Evolutionary conservation across 2,113 vertebrate genomes (phyloP).

Genomic region (Seriola rivoliana): DNA sequence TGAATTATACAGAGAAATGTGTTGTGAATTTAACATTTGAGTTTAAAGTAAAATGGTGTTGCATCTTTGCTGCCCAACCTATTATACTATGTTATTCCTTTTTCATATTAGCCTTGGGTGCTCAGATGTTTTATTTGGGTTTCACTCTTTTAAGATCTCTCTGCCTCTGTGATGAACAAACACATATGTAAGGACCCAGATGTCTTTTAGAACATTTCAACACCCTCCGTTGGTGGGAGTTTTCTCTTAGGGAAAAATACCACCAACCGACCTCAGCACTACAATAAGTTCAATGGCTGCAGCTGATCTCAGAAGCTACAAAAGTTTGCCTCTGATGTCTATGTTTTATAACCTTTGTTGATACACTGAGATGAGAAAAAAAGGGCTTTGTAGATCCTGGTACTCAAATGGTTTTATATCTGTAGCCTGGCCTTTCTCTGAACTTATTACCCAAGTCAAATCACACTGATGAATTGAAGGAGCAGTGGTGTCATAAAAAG

Average conservation of each 20-base stretch:
- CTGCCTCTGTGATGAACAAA: constrained; percentile 10
- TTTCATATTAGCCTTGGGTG: constrained; percentile 1
- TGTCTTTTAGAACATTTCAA: constrained; percentile 25
- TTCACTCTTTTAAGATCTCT: constrained; percentile 29
- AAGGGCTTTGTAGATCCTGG: constrained; percentile 43
- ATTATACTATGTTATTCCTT: not conserved
- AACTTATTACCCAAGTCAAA: constrained; percentile 54
- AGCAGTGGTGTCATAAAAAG: constrained; percentile 51
- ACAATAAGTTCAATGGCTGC: not conserved
- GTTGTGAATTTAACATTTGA: constrained; percentile 18
- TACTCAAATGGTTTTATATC: constrained; percentile 50
- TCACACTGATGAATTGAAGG: constrained; percentile 56
- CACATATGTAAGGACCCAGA: constrained; percentile 8
- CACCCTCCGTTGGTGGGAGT: not conserved
- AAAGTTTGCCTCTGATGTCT: constrained; percentile 25
- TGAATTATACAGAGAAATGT: constrained; percentile 15
- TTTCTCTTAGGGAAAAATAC: constrained; percentile 6
- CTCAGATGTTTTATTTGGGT: constrained; percentile 22
- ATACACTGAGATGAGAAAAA: constrained; percentile 59
- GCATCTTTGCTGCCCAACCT: not conserved
- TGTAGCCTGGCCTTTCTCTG: constrained; percentile 39
- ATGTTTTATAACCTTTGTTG: constrained; percentile 45
- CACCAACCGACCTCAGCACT: constrained; percentile 2
- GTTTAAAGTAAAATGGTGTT: not conserved
- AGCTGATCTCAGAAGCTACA: constrained; percentile 12